Evolutionary conservation across 2,797 vertebrate genomes (phyloP).

Genomic region (Tolypeutes matacus): DNA sequence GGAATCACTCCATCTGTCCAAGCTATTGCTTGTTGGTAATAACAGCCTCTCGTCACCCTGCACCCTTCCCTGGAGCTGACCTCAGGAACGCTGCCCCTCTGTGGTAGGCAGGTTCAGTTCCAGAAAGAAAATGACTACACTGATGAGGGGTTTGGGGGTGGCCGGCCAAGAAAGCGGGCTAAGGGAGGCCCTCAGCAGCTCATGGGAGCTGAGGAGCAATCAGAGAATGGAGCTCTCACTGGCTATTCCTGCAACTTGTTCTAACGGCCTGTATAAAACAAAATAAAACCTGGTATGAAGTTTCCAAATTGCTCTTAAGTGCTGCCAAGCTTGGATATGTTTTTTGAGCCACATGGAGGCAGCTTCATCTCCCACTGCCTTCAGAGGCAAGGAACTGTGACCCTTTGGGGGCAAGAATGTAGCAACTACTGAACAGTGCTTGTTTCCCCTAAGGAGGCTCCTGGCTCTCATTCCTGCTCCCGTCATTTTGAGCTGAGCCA

Average conservation of each 20-base stretch:
- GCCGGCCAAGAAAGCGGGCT: neutral
- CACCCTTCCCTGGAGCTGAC: neutral
- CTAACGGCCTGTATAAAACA: constrained; percentile 34
- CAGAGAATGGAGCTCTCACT: neutral
- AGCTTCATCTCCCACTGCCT: constrained; percentile 1
- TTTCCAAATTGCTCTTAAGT: constrained; percentile 34
- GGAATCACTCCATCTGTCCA: neutral
- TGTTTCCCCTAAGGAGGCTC: neutral
- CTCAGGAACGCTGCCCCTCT: neutral
- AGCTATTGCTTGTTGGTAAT: neutral
- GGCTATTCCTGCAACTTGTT: neutral
- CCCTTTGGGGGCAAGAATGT: neutral
- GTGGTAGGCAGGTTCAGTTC: neutral
- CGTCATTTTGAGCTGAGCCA: neutral
- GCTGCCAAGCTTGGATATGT: constrained; percentile 44
- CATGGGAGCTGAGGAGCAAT: neutral
- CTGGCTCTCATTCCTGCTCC: neutral
- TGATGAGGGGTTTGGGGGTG: neutral
- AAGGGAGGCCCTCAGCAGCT: neutral
- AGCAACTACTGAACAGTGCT: neutral
- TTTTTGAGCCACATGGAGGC: neutral
- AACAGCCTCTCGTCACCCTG: neutral
- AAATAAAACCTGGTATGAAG: constrained; percentile 56
- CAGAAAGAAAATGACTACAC: neutral
- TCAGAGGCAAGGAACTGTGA: neutral